A percentile compares a stretch with the other conserved stretches of the same genome.
Evolutionary conservation across 2,797 vertebrate genomes (phyloP).

Genomic region (Margarornis squamiger): DNA sequence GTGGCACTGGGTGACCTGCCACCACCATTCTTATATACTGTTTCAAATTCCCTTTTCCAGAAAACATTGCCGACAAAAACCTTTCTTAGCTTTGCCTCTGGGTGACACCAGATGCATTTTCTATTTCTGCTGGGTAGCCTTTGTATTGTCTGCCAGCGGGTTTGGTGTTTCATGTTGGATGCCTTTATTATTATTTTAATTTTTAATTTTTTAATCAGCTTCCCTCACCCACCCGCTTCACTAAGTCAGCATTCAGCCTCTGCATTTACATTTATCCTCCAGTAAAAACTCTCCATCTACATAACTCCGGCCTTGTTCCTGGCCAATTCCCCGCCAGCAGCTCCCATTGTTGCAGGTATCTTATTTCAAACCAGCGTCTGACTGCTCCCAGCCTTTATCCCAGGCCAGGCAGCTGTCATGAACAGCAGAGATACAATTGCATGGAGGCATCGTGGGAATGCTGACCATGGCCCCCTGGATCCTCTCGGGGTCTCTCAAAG

Average conservation of each 20-base stretch:
- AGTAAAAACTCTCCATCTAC: background rate
- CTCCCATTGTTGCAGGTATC: constrained; percentile 33
- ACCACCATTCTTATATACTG: background rate
- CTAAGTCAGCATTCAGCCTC: background rate
- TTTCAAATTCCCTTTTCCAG: background rate
- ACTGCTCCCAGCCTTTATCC: constrained; percentile 20
- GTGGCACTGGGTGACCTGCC: background rate
- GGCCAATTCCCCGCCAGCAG: background rate
- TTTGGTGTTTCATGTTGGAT: background rate
- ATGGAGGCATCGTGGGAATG: background rate
- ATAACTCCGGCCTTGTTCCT: background rate
- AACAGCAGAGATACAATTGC: background rate
- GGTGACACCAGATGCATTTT: background rate
- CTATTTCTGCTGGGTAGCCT: background rate
- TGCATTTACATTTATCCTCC: background rate
- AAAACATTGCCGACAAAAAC: background rate
- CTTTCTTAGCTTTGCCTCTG: background rate
- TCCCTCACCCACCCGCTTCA: background rate
- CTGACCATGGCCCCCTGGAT: background rate
- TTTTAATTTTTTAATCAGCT: background rate
- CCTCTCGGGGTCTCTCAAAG: background rate
- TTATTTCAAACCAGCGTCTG: background rate
- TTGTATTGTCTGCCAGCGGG: background rate
- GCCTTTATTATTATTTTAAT: background rate
- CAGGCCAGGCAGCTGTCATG: background rate